phyloP scores from a whole-genome alignment of 2,797 vertebrate species.

The Diplodus puntazzo region DNA sequence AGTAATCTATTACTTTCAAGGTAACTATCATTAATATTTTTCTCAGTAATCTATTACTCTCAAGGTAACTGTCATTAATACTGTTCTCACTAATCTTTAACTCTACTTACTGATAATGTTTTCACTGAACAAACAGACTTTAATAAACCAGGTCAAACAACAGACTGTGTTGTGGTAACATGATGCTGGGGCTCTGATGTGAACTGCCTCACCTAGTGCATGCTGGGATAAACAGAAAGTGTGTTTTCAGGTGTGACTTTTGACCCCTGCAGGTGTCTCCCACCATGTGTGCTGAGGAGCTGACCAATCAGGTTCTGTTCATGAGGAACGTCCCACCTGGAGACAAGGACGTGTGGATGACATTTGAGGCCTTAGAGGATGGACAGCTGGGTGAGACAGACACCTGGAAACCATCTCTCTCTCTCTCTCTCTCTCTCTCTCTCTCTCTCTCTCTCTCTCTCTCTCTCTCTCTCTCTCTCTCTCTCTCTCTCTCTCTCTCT shows the following conservation, averaged over 20 bases:
- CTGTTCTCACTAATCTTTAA: too few species aligned
- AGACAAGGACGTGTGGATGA: conserved; percentile 94
- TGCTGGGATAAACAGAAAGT: not conserved
- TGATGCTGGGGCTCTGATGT: not conserved
- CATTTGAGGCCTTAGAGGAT: conserved; percentile 93
- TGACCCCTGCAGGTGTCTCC: conserved; percentile 91
- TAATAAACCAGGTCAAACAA: too few species aligned
- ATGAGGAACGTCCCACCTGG: conserved; percentile 90
- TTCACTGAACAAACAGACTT: too few species aligned
- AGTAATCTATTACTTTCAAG: conserved; percentile 88
- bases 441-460: not conserved
- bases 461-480: not conserved
- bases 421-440: too few species aligned
- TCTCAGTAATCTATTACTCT: not conserved
- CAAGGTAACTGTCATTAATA: too few species aligned
- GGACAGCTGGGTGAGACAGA: conserved; percentile 92
- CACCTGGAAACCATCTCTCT: not conserved
- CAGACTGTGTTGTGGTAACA: not conserved
- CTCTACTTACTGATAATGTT: not conserved
- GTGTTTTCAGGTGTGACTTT: conserved; percentile 20
- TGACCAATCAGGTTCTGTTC: conserved; percentile 97
- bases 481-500: not conserved
- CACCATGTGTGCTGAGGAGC: conserved; percentile 93
- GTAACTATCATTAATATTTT: conserved; percentile 67
- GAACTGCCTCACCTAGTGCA: not conserved